Base-by-base conservation (phyloP, 2,888 invertebrate genomes). In the Petrolisthes manimaculis region DNA sequence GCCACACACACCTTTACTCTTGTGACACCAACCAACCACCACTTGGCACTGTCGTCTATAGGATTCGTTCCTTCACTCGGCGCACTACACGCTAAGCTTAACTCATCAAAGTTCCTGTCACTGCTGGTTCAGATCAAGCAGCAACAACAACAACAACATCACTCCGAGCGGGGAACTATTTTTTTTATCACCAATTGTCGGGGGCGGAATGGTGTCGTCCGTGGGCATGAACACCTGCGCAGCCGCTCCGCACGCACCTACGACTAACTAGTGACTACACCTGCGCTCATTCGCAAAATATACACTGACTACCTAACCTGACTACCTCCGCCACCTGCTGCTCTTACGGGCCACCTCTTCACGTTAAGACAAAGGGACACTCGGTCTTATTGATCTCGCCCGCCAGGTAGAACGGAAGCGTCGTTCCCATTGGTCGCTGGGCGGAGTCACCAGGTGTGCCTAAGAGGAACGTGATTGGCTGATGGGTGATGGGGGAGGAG, bases 241-340 rank as follows among this genome's bases (percentile, higher is more conserved):
- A 84, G 87, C n/a, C 69, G 61, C 71, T 84, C 88, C 87, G 55
- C 55, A 87, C 89, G 87, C 89, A 89, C 89, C 89, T 89, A 84
- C 84, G 89, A 89, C 87, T 89, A 87, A 88, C 87, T 87, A 88
- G 87, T 89, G 89, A 89, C 89, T 89, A 89, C 89, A 89, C 89
- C 89, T 89, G 89, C 85, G 89, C 82, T 89, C 89, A 86, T 86
- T 89, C 83, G 86, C 83, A 89, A 89, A 89, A 88, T 89, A 89
- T 88, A 89, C 89, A 89, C 87, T 87, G 89, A 84, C 89, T 87
- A 89, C 87, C 84, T 89, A 89, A 87, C 89, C 87, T 89, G 89
- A 88, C 87, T 89, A 87, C 87, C 87, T 89, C 85, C 85, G 87
- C 89, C 89, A 89, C 89, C 89, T 89, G 89, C 89, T 89, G 89